These are phyloP conservation scores for Melieria omissa DNA, from an alignment of 2,888 invertebrate species.

Conservation along the genomic window DNA sequence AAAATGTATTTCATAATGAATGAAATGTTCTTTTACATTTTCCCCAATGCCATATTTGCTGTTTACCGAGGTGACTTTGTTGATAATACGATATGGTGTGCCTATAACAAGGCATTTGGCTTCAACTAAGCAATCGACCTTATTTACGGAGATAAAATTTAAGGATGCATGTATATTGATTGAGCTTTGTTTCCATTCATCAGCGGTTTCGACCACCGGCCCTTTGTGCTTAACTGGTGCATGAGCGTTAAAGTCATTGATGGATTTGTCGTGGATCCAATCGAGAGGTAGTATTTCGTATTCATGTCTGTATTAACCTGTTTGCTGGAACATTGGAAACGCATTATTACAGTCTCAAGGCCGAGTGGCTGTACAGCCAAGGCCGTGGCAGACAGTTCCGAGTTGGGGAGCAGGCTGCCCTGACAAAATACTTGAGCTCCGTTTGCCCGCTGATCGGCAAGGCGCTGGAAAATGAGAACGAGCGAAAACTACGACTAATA, in stretches of 20 bases:
- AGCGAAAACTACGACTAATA: constrained; percentile 85
- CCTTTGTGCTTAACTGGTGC: constrained; percentile 94
- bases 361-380: constrained; percentile 96
- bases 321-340: background rate
- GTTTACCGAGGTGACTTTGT: too few species aligned
- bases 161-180: too few species aligned
- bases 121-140: background rate
- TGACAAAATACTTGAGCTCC: constrained; percentile 84
- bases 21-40: too few species aligned
- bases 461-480: constrained; percentile 84
- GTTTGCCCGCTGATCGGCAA: constrained; percentile 88
- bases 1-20: too few species aligned
- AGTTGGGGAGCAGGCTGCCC: constrained; percentile 82
- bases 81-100: too few species aligned
- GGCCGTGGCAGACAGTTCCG: constrained; percentile 90
- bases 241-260: constrained; percentile 88
- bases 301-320: background rate
- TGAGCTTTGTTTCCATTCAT: constrained; percentile 29
- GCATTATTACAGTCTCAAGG: constrained; percentile 77
- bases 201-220: constrained; percentile 91
- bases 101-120: background rate
- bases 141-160: background rate
- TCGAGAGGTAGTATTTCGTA: constrained; percentile 75
- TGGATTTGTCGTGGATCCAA: constrained; percentile 88
- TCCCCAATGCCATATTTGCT: too few species aligned